Conservation (phyloP, 2,797 vertebrate genomes). For the Philypnodon macrostomus region DNA sequence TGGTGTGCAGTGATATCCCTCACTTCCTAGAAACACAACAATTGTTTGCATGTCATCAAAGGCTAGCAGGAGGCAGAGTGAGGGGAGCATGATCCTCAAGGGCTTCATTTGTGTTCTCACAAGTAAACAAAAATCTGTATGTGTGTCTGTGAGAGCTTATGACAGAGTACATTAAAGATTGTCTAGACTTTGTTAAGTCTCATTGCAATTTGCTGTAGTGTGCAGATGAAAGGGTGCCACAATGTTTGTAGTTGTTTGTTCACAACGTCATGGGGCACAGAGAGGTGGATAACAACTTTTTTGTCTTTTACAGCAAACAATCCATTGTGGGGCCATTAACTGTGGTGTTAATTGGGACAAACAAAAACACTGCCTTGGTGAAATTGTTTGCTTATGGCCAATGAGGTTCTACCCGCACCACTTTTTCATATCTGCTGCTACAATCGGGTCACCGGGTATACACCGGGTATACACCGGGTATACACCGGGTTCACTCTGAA, state of each 20-base stretch:
- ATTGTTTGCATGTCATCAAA: conserved; percentile 55
- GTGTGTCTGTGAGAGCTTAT: conserved; percentile 9
- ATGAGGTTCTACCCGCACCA: conserved; percentile 10
- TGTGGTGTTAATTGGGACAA: conserved; percentile 58
- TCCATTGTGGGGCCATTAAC: conserved; percentile 55
- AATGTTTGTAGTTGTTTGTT: conserved; percentile 48
- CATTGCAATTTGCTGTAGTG: conserved; percentile 10
- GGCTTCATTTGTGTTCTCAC: conserved; percentile 25
- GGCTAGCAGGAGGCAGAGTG: conserved; percentile 31
- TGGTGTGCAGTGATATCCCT: conserved; percentile 55
- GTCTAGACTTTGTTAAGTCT: conserved; percentile 13
- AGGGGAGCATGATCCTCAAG: conserved; percentile 20
- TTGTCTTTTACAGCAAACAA: conserved; percentile 53
- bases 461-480: conserved; percentile 17
- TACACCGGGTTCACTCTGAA: conserved; percentile 15
- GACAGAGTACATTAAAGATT: conserved; percentile 18
- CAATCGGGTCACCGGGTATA: conserved; percentile 11
- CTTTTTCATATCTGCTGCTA: conserved; percentile 16
- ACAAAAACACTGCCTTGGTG: conserved; percentile 45
- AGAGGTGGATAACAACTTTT: conserved; percentile 41
- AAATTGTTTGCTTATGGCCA: conserved; percentile 44
- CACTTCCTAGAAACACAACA: conserved; percentile 62
- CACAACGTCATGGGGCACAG: conserved; percentile 42
- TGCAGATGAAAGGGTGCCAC: conserved; percentile 34
- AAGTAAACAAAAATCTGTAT: conserved; percentile 16